These are phyloP conservation scores for Apamea anceps DNA, from an alignment of 2,888 invertebrate species.

Conservation along the genomic window DNA sequence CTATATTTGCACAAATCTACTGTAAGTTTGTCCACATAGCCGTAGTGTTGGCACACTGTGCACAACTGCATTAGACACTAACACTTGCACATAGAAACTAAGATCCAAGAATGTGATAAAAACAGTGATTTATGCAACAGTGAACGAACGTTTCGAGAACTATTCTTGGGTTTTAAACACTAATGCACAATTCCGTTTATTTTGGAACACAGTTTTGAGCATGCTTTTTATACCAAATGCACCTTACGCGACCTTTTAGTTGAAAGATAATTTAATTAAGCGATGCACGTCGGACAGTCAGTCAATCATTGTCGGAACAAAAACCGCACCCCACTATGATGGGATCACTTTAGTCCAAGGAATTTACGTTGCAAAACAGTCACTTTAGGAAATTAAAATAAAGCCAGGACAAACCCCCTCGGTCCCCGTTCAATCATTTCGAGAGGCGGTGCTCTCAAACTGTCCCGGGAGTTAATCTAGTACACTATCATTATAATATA, in stretches of 20 bases:
- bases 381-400: constrained; percentile 90
- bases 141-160: constrained; percentile 55
- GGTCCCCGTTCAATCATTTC: constrained; percentile 90
- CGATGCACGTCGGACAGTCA: constrained; percentile 68
- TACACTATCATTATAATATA: constrained; percentile 75
- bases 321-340: constrained; percentile 77
- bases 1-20: constrained; percentile 84
- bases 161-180: constrained; percentile 74
- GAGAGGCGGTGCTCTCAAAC: constrained; percentile 84
- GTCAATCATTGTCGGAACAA: constrained; percentile 72
- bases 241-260: constrained; percentile 63
- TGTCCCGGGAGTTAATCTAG: constrained; percentile 83
- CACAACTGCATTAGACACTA: constrained; percentile 84
- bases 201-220: constrained; percentile 67
- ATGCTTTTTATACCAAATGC: constrained; percentile 69
- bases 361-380: constrained; percentile 87
- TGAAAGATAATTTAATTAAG: constrained; percentile 56
- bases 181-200: constrained; percentile 62
- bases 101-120: constrained; percentile 80
- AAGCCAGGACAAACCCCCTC: constrained; percentile 85
- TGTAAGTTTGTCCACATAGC: constrained; percentile 85
- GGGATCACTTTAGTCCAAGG: constrained; percentile 76
- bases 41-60: constrained; percentile 83
- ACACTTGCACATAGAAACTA: constrained; percentile 83
- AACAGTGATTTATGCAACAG: constrained; percentile 63